Evolutionary conservation across 2,113 vertebrate species (phyloP), one percentile per base, ranked within the genome.

Genomic region (Brachyhypopomus gauderio): DNA sequence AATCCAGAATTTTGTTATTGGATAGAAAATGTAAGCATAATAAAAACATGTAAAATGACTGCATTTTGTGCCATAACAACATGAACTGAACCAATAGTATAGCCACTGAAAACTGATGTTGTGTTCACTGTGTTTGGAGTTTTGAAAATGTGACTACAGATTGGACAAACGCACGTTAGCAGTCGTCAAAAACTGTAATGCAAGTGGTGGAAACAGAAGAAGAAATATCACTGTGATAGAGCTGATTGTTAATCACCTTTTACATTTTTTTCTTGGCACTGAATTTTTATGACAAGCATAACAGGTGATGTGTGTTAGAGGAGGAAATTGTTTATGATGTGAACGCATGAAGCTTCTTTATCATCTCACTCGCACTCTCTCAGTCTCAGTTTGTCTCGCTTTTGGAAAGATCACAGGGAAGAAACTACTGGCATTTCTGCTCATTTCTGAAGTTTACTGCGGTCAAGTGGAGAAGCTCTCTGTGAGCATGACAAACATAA

Each of bases 271-370:
- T 56, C 69, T 69, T 60, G 27, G 27, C 25, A 78, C 74, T 60
- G 36, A 5, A 70, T 77, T 80, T 71, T 38, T 4, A 64, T 64
- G 48, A 62, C 58, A 52, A 20, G 66, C 34, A 56, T 70, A 52
- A 23, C 63, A 77, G 34, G 58, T 59, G 56, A 22, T 20, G 27
- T 80, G 30, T 72, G 36, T n/a, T 72, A 16, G 20, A 23, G 17
- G 36, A 41, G 27, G 72, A 80, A 80, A 64, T 72, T 73, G 80
- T 72, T 80, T 56, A 23, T 72, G 73, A 80, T 58, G 72, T 79
- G 52, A 22, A 25, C 16, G 22, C 23, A 25, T 67, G n/a, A 20
- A n/a, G 17, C 72, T 38, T 8, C 58, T 62, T 11, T 23, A 56
- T 70, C 79, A 66, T 48, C 22, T 34, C 56, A 81, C 25, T n/a